Conservation (phyloP, 2,888 invertebrate species). For the Drosophila sordidapex region DNA sequence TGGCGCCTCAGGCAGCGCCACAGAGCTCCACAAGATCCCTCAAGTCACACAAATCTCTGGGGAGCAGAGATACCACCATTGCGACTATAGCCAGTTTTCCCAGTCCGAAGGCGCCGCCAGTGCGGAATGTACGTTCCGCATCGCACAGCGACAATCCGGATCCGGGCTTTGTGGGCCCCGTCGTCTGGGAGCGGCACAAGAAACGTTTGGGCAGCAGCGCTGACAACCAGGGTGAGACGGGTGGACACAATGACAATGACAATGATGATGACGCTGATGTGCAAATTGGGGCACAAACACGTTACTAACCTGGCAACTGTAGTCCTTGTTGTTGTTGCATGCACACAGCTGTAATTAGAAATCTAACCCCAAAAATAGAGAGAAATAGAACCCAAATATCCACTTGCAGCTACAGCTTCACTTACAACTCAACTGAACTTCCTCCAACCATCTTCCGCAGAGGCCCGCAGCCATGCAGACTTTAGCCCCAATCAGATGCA, state of each 20-base stretch:
- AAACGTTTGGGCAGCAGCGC: conserved; percentile 86
- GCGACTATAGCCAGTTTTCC: conserved; percentile 78
- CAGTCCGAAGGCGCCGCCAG: conserved; percentile 79
- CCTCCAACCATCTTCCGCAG: conserved; percentile 75
- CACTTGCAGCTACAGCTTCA: conserved; percentile 47
- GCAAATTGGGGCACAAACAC: conserved; percentile 68
- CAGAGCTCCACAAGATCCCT: conserved; percentile 62
- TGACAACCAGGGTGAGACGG: conserved; percentile 74
- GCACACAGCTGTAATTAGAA: conserved; percentile 53
- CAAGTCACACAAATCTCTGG: conserved; percentile 59
- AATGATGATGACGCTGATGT: conserved; percentile 67
- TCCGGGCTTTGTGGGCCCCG: conserved; percentile 93
- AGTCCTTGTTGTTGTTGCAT: conserved; percentile 65
- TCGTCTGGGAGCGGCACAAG: conserved; percentile 93
- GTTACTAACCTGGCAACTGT: conserved; percentile 70
- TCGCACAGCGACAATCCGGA: conserved; percentile 91
- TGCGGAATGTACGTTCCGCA: conserved; percentile 84
- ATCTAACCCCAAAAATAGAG: conserved; percentile 23
- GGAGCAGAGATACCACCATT: conserved; percentile 69
- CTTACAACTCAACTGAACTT: conserved; percentile 58
- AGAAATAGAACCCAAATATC: conserved; percentile 33
- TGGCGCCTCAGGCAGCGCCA: conserved; percentile 52
- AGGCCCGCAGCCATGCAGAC: conserved; percentile 65
- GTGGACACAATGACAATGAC: conserved; percentile 49
- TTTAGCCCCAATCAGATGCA: conserved; percentile 81